Evolutionary conservation across 2,113 vertebrate genomes (phyloP).

Genomic region (Amia ocellicauda): DNA sequence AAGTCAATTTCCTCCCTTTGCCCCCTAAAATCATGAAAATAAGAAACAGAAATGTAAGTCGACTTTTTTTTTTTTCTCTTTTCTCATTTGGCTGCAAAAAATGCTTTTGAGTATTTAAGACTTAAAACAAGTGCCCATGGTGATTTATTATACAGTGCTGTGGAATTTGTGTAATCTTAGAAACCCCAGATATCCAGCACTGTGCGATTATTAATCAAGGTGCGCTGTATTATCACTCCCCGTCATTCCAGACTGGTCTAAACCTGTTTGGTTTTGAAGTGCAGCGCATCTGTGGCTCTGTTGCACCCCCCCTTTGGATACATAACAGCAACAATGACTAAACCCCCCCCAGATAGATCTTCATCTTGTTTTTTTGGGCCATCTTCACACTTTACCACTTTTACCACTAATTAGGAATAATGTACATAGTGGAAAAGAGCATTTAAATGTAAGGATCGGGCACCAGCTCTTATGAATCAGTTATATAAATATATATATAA

Average conservation of each 20-base stretch:
- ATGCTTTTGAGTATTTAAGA: constrained; percentile 30
- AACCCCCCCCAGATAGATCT: too few relatives aligned
- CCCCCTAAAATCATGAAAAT: background rate
- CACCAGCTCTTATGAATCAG: too few relatives aligned
- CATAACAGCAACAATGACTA: background rate
- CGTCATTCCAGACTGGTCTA: constrained; percentile 4
- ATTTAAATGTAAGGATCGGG: too few relatives aligned
- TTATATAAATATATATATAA: too few relatives aligned
- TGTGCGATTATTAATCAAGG: constrained; percentile 32
- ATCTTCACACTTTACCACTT: too few relatives aligned
- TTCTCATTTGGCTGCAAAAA: constrained; percentile 30
- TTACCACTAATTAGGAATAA: too few relatives aligned
- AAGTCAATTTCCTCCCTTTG: too few relatives aligned
- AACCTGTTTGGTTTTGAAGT: background rate
- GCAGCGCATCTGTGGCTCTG: background rate
- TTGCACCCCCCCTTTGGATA: constrained; percentile 7
- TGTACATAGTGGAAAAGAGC: too few relatives aligned
- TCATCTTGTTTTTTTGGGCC: too few relatives aligned
- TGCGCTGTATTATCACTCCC: constrained; percentile 29
- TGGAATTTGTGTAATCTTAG: constrained; percentile 26
- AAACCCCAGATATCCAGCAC: background rate
- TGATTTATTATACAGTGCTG: constrained; percentile 24
- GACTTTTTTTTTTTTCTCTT: constrained; percentile 22
- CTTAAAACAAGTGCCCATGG: constrained; percentile 38
- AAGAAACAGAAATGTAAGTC: constrained; percentile 28